phyloP scores from a whole-genome alignment of 2,888 invertebrate genomes.

The Dermolepida albohirtum region DNA sequence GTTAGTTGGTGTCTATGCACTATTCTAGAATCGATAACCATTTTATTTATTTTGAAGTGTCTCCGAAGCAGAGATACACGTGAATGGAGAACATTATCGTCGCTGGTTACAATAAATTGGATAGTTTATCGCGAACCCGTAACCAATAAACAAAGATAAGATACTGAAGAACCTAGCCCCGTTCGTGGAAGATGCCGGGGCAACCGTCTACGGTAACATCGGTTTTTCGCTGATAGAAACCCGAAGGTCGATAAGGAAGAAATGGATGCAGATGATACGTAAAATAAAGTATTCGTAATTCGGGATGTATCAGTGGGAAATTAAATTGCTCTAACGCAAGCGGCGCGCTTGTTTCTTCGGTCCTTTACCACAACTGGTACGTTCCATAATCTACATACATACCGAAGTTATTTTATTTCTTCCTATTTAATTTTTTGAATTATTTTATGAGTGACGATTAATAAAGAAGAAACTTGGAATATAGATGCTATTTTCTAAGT shows the following conservation, averaged over 20 bases:
- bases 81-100: constrained; percentile 38
- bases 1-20: constrained; percentile 30
- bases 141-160: constrained; percentile 40
- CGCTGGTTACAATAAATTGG: constrained; percentile 40
- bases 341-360: too few relatives aligned
- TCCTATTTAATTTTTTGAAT: too few relatives aligned
- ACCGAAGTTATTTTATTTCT: too few relatives aligned
- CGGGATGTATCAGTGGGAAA: constrained; percentile 11
- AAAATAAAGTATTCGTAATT: constrained; percentile 22
- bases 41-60: constrained; percentile 40
- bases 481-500: too few relatives aligned
- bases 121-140: constrained; percentile 38
- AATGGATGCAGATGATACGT: constrained; percentile 34
- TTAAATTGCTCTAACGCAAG: constrained; percentile 21
- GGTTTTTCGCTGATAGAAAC: constrained; percentile 30
- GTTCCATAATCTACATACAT: too few relatives aligned
- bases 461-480: too few relatives aligned
- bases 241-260: constrained; percentile 36
- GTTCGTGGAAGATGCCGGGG: constrained; percentile 27
- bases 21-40: constrained; percentile 32
- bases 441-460: too few relatives aligned
- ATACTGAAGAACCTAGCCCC: constrained; percentile 38
- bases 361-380: too few relatives aligned
- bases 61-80: constrained; percentile 36
- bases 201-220: constrained; percentile 29